phyloP scores from a whole-genome alignment of 2,888 invertebrate genomes.

The Callosobruchus maculatus region DNA sequence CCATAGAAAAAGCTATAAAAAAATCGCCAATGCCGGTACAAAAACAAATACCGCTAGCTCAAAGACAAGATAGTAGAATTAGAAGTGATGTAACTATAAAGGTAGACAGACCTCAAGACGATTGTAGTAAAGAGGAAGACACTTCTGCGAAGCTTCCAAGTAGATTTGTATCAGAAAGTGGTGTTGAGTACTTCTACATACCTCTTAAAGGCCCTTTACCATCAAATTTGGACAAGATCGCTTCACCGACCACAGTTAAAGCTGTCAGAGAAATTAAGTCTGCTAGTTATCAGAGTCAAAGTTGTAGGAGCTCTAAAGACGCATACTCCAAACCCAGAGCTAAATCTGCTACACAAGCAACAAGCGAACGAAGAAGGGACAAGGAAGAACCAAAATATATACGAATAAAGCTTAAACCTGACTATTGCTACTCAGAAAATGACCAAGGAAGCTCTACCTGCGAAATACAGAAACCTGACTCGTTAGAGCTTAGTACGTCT shows the following conservation, averaged over 20 bases:
- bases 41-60: background rate
- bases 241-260: constrained; percentile 7
- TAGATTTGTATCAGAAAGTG: constrained; percentile 43
- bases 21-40: background rate
- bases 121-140: background rate
- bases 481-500: constrained; percentile 48
- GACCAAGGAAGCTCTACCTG: constrained; percentile 34
- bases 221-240: constrained; percentile 12
- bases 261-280: constrained; percentile 23
- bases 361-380: constrained; percentile 14
- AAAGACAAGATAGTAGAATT: constrained; percentile 21
- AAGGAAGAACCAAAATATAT: constrained; percentile 54
- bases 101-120: constrained; percentile 35
- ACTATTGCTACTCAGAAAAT: constrained; percentile 60
- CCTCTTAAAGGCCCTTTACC: constrained; percentile 50
- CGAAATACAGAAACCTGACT: constrained; percentile 57
- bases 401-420: constrained; percentile 70
- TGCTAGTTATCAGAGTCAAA: constrained; percentile 12
- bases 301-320: constrained; percentile 6
- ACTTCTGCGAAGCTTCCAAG: constrained; percentile 18
- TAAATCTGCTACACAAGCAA: constrained; percentile 28
- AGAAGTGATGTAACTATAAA: constrained; percentile 40
- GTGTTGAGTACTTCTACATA: constrained; percentile 50
- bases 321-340: constrained; percentile 15
- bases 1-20: background rate